These are phyloP conservation scores for Drosophila insularis DNA, from an alignment of 1,140 invertebrate genomes.

Conservation along the genomic window DNA sequence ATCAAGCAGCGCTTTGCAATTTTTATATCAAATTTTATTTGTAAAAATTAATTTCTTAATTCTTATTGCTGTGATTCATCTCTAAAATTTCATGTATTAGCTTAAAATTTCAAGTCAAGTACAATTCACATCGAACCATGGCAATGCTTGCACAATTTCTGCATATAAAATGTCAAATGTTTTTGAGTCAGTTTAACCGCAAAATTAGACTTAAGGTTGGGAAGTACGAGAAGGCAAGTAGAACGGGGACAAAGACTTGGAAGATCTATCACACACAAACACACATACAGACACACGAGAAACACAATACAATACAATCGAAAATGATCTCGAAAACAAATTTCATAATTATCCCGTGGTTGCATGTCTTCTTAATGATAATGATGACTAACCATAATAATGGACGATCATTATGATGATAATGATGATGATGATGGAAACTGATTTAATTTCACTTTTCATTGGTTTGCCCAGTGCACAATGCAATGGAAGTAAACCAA, in stretches of 20 bases:
- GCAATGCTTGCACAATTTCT: not conserved
- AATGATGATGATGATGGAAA: constrained; percentile 41
- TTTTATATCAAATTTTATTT: not conserved
- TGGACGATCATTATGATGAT: constrained; percentile 3
- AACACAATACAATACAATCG: not conserved
- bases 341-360: constrained; percentile 10
- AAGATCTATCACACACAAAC: not conserved
- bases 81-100: not conserved
- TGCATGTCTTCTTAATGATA: constrained; percentile 14
- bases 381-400: constrained; percentile 4
- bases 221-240: not conserved
- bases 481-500: constrained; percentile 15
- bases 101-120: not conserved
- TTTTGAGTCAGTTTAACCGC: constrained; percentile 12
- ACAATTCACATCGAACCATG: not conserved
- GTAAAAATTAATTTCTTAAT: not conserved
- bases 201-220: constrained; percentile 33
- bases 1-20: not conserved
- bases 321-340: constrained; percentile 16
- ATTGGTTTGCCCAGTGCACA: constrained; percentile 53
- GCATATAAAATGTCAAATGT: constrained; percentile 19
- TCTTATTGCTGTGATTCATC: not conserved
- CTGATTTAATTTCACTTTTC: constrained; percentile 72
- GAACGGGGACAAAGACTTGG: constrained; percentile 6
- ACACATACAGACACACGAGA: too few relatives aligned